These are phyloP conservation scores for Flexamia atlantica DNA, from an alignment of 2,888 invertebrate genomes.

Conservation along the genomic window DNA sequence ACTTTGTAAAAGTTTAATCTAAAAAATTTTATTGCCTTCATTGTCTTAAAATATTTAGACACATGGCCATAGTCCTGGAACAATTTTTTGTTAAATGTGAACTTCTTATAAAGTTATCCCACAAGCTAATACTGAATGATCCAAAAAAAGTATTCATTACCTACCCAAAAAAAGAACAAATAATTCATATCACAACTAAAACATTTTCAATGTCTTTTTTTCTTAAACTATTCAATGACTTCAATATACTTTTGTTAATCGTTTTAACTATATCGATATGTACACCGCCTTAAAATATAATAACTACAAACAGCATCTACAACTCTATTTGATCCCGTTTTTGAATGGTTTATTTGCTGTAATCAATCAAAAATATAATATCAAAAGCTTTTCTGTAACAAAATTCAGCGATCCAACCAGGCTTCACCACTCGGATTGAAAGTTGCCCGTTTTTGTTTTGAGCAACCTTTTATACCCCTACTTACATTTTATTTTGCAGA, in stretches of 20 bases:
- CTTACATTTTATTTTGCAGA: slow-evolving; percentile 39
- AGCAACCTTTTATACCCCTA: slow-evolving; percentile 48
- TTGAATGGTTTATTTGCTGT: not conserved
- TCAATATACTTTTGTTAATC: not conserved
- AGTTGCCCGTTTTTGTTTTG: slow-evolving; percentile 43
- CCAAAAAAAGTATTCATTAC: too few species aligned
- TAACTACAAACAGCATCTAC: slow-evolving; percentile 28
- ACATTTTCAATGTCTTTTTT: not conserved
- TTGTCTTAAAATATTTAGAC: too few species aligned
- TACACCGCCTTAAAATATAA: slow-evolving; percentile 31
- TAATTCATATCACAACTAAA: not conserved
- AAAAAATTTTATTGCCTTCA: too few species aligned
- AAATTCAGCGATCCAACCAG: slow-evolving; percentile 38
- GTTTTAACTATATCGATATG: slow-evolving; percentile 30
- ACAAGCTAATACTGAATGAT: too few species aligned
- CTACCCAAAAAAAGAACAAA: too few species aligned
- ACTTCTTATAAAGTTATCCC: too few species aligned
- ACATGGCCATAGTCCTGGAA: too few species aligned
- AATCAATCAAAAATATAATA: not conserved
- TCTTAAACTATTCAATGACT: not conserved
- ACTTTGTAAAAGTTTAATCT: too few species aligned
- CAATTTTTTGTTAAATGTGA: too few species aligned
- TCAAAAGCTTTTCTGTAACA: not conserved
- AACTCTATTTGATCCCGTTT: slow-evolving; percentile 27
- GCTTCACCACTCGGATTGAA: not conserved